These are phyloP conservation scores for Spilosoma lubricipeda DNA, from an alignment of 2,888 invertebrate species.

Conservation along the genomic window DNA sequence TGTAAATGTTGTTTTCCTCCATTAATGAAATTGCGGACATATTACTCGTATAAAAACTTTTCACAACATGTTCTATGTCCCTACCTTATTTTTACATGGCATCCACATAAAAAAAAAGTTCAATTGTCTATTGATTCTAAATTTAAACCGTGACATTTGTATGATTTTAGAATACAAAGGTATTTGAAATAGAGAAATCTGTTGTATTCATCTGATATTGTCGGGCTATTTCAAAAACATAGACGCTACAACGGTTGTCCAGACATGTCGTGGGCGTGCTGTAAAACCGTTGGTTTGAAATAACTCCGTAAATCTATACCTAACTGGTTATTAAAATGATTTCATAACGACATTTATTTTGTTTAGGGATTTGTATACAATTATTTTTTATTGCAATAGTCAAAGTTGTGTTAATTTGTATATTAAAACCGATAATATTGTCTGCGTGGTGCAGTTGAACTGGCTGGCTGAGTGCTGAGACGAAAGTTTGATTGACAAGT, in stretches of 20 bases:
- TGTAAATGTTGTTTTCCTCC: no score
- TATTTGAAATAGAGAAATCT: slow-evolving; percentile 16
- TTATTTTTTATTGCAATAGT: neutral
- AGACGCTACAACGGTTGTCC: slow-evolving; percentile 22
- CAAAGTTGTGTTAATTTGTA: neutral
- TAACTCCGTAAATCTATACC: slow-evolving; percentile 39
- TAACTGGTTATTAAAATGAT: slow-evolving; percentile 46
- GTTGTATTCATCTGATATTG: slow-evolving; percentile 10
- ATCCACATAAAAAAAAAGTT: neutral
- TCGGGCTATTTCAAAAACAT: slow-evolving; percentile 27
- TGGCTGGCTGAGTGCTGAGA: no score
- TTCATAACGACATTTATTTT: slow-evolving; percentile 27
- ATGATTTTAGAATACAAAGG: slow-evolving; percentile 3
- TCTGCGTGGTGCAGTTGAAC: no score
- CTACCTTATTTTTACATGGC: no score
- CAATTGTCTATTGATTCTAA: neutral
- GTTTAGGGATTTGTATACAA: neutral
- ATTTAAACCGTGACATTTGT: neutral
- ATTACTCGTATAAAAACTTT: no score
- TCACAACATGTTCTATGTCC: neutral
- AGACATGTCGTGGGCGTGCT: slow-evolving; percentile 26
- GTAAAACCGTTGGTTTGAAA: slow-evolving; percentile 34
- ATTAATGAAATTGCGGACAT: no score
- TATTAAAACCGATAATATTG: no score
- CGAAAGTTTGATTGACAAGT: no score